Base-by-base conservation (phyloP, 2,113 vertebrate genomes). In the Copsychus sechellarum region DNA sequence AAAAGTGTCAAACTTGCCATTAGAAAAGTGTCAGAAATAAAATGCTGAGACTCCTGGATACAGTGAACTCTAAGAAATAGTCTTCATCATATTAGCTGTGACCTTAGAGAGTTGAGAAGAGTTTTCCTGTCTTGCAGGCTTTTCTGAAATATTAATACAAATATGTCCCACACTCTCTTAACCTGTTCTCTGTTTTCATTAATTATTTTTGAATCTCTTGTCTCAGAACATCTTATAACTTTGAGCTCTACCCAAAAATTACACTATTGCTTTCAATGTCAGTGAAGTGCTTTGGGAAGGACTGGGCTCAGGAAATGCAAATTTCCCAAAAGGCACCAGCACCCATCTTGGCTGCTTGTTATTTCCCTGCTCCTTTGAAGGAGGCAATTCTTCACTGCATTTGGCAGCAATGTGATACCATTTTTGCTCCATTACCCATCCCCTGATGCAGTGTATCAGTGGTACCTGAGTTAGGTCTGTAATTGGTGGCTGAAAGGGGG, bases 41-140 rank as follows among this genome's bases (percentile, higher is more conserved):
- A 86, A 82, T 66, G 85, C 81, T 93, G 96, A 89, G 86, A 65
- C 67, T 92, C 58, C 64, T 85, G 91, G 61, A 82, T 95, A 47
- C 60, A 26, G 78, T 38, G 88, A 95, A 57, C 80, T 88, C 90
- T 48, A 36, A 90, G 80, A 91, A 93, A 87, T 74, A 58, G 50
- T 50, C 81, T 91, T 96, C 86, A n/a, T 97, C 95, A 80, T 81
- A 62, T 84, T 72, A 74, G 60, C 66, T 87, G 58, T 81, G 90
- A 93, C 93, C 92, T 94, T 81, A 92, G 77, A 95, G 91, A 85
- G 86, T 80, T 95, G 43, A 84, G 86, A 81, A 88, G 94, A 94
- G 76, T 85, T 90, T 93, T 86, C 62, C 69, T 92, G 78, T 96
- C 92, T 88, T 67, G 56, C 9, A 21, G 60, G 80, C 74, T 87